These are phyloP conservation scores for Micrasema minimum DNA, from an alignment of 1,140 invertebrate genomes.

Conservation along the genomic window DNA sequence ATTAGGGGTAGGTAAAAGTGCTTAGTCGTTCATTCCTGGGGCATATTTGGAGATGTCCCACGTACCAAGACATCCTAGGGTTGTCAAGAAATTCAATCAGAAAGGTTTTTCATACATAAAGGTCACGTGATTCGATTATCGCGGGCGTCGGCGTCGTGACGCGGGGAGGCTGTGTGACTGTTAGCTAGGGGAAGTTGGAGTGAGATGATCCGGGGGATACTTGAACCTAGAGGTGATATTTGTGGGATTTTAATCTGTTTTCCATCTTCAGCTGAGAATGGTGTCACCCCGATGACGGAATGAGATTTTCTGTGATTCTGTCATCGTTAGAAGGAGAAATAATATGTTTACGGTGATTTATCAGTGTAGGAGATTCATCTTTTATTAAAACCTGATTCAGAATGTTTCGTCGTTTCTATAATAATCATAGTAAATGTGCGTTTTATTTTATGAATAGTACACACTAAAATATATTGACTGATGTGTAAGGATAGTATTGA, in stretches of 20 bases:
- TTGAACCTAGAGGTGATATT: constrained; percentile 1
- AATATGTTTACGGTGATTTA: no score
- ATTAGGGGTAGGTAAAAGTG: no score
- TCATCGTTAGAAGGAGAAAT: no score
- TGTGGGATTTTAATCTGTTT: constrained; percentile 25
- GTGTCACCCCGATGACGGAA: neutral
- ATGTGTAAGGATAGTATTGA: no score
- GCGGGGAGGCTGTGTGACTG: neutral
- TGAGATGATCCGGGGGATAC: neutral
- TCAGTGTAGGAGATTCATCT: no score
- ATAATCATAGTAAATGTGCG: no score
- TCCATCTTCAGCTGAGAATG: constrained; percentile 8
- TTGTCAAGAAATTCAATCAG: constrained; percentile 31
- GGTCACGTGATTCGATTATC: constrained; percentile 33
- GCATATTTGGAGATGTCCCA: neutral
- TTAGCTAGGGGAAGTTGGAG: neutral
- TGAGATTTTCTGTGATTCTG: neutral
- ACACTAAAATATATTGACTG: no score
- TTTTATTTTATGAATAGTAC: no score
- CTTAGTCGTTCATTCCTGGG: no score
- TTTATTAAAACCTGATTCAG: no score
- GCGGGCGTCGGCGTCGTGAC: neutral
- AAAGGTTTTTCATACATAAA: constrained; percentile 34
- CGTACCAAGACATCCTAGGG: neutral
- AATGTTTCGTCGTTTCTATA: no score